Evolutionary conservation across 2,797 vertebrate species (phyloP).

Genomic region (Schizopygopsis malacanthus): DNA sequence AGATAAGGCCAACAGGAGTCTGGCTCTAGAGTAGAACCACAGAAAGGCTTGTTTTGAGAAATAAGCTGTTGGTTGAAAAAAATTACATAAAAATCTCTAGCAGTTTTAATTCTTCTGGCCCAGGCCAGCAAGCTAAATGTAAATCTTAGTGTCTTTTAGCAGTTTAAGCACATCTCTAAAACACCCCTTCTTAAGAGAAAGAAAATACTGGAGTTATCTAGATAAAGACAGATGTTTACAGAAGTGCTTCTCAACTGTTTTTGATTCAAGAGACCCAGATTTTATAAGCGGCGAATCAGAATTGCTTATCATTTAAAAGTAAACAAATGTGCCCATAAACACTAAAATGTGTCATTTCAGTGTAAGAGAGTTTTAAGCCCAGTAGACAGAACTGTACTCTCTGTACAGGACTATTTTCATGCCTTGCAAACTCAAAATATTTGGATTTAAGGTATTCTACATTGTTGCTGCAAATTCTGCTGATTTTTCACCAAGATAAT

Average conservation of each 20-base stretch:
- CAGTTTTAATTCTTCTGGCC: conserved; percentile 70
- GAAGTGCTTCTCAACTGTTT: neutral
- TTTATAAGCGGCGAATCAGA: neutral
- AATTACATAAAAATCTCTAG: conserved; percentile 62
- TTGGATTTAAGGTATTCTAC: neutral
- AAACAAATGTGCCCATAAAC: neutral
- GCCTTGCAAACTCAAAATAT: neutral
- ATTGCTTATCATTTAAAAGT: neutral
- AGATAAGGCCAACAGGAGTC: conserved; percentile 78
- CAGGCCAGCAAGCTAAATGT: conserved; percentile 68
- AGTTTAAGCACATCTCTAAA: conserved; percentile 56
- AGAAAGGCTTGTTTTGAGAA: conserved; percentile 72
- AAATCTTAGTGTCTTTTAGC: conserved; percentile 76
- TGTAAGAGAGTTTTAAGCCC: neutral
- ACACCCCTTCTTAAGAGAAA: neutral
- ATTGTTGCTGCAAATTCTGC: neutral
- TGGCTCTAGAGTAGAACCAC: conserved; percentile 76
- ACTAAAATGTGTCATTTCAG: neutral
- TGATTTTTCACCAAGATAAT: neutral
- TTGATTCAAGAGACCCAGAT: conserved; percentile 5
- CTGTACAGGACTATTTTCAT: neutral
- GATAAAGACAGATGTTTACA: conserved; percentile 16
- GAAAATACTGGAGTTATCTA: conserved; percentile 14
- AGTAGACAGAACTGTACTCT: neutral
- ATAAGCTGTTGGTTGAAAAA: conserved; percentile 83